Evolutionary conservation across 2,113 vertebrate species (phyloP).

Genomic region (Garra rufa): DNA sequence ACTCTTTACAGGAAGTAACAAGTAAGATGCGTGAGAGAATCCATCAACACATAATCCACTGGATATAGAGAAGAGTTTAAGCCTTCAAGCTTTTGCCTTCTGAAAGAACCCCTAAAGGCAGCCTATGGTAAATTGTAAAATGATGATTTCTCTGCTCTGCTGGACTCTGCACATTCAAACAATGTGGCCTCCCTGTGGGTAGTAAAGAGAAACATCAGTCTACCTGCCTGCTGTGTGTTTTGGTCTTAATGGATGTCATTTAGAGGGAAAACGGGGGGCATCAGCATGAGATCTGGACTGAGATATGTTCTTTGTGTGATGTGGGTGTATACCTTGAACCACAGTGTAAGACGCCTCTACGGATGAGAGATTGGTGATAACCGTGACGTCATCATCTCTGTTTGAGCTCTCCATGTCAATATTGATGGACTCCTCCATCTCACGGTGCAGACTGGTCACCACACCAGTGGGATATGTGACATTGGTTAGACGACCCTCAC

Average conservation of each 20-base stretch:
- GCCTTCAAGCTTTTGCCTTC: conserved; percentile 35
- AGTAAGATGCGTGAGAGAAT: background rate
- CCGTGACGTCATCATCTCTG: conserved; percentile 87
- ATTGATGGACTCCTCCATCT: conserved; percentile 89
- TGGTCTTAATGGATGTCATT: conserved; percentile 31
- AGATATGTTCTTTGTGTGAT: background rate
- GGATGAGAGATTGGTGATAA: conserved; percentile 90
- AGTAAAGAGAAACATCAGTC: background rate
- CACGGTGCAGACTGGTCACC: conserved; percentile 86
- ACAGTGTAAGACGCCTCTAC: conserved; percentile 91
- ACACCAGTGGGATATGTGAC: conserved; percentile 89
- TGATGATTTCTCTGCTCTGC: conserved; percentile 37
- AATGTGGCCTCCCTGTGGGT: conserved; percentile 5
- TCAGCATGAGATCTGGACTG: conserved; percentile 10
- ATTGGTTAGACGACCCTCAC: conserved; percentile 87
- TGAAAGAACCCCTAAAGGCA: conserved; percentile 40
- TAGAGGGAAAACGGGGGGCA: background rate
- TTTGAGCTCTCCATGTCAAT: conserved; percentile 92
- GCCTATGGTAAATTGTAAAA: conserved; percentile 44
- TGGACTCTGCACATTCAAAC: conserved; percentile 35
- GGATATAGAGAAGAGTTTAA: conserved; percentile 39
- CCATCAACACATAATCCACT: background rate
- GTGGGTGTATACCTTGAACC: conserved; percentile 81
- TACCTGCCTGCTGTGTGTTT: background rate
- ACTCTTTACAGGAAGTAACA: conserved; percentile 20